A percentile compares a stretch with the other conserved stretches of the same genome.
These are phyloP conservation scores for Caerostris darwini DNA, from an alignment of 1,140 invertebrate species.

Conservation along the genomic window DNA sequence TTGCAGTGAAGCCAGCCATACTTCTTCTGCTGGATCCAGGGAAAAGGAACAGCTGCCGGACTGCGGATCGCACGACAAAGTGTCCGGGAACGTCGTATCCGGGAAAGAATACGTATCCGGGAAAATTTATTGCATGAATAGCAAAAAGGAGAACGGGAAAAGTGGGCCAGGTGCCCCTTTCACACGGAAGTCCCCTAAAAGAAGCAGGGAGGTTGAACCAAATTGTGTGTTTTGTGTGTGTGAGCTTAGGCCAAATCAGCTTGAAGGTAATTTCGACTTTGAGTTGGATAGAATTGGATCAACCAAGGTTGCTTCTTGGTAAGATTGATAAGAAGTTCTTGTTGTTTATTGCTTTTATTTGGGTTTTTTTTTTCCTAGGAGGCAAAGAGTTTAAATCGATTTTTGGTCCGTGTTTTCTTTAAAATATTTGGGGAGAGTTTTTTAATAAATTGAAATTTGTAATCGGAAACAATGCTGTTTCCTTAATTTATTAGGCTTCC, in stretches of 20 bases:
- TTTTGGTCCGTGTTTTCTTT: too few relatives aligned
- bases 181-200: slow-evolving; percentile 58
- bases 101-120: slow-evolving; percentile 70
- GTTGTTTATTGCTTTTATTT: background rate
- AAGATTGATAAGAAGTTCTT: background rate
- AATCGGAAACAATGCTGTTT: too few relatives aligned
- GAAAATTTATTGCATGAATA: slow-evolving; percentile 76
- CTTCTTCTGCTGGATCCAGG: slow-evolving; percentile 38
- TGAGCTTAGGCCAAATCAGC: background rate
- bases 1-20: background rate
- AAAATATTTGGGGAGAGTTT: too few relatives aligned
- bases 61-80: slow-evolving; percentile 73
- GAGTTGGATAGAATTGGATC: background rate
- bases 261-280: background rate
- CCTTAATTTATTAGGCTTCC: too few relatives aligned
- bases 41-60: slow-evolving; percentile 44
- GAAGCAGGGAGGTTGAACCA: slow-evolving; percentile 5
- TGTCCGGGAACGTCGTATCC: slow-evolving; percentile 76
- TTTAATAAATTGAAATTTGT: too few relatives aligned
- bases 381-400: background rate
- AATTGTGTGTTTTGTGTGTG: background rate
- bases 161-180: slow-evolving; percentile 30
- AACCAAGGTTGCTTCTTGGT: background rate
- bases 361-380: background rate
- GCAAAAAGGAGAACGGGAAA: slow-evolving; percentile 67